phyloP scores from a whole-genome alignment of 2,797 vertebrate species.

The Clarias pachynema region DNA sequence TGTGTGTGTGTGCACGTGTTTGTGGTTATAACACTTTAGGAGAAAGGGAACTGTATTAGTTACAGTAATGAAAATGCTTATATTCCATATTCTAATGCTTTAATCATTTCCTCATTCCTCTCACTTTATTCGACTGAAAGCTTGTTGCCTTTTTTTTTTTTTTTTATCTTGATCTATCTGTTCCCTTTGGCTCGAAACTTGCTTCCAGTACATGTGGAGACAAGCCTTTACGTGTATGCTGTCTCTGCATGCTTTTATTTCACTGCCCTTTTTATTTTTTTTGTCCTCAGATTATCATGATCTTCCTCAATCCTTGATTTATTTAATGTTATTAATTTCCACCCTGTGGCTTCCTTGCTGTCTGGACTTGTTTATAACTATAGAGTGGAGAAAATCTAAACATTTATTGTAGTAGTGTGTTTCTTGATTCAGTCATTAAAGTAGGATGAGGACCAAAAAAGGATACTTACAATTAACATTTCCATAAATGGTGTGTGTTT shows the following conservation, averaged over 20 bases:
- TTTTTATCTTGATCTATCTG: not conserved
- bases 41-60: not conserved
- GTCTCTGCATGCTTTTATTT: conserved; percentile 2
- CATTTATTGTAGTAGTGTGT: conserved; percentile 8
- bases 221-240: conserved; percentile 41
- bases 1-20: not conserved
- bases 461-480: conserved; percentile 15
- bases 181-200: not conserved
- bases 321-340: not conserved
- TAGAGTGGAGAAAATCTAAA: conserved; percentile 29
- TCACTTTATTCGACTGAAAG: not conserved
- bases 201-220: conserved; percentile 1
- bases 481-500: conserved; percentile 31
- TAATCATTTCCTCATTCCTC: not conserved
- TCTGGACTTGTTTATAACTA: conserved; percentile 10
- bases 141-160: not conserved
- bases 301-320: conserved; percentile 10
- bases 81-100: not conserved
- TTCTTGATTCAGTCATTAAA: conserved; percentile 18
- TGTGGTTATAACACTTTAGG: not conserved
- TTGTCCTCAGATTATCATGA: not conserved
- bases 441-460: conserved; percentile 10
- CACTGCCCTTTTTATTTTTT: not conserved
- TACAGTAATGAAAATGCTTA: not conserved
- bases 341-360: not conserved